Conservation (phyloP, 2,113 vertebrate species). For the Prionailurus bengalensis region DNA sequence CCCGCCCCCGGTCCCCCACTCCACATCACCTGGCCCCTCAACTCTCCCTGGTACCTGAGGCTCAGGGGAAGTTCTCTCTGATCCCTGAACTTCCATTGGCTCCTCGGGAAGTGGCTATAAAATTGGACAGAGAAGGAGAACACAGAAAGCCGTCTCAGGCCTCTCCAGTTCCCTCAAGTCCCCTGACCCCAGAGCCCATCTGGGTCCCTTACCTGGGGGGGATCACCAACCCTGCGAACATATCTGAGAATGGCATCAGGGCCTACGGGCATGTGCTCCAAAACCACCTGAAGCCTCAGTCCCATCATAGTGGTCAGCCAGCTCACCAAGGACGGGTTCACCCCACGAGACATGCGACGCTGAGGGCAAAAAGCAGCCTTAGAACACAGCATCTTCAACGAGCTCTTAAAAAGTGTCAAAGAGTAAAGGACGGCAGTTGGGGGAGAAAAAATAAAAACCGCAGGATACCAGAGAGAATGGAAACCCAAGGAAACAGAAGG, state of each 20-base stretch:
- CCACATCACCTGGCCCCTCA: background rate
- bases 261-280: slow-evolving; percentile 94
- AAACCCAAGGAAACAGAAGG: background rate
- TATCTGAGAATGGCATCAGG: slow-evolving; percentile 93
- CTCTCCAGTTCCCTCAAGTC: background rate
- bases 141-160: background rate
- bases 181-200: background rate
- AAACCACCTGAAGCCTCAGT: slow-evolving; percentile 94
- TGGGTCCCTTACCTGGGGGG: slow-evolving; percentile 77
- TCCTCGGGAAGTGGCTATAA: slow-evolving; percentile 82
- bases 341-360: slow-evolving; percentile 95
- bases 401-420: background rate
- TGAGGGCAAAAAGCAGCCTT: slow-evolving; percentile 74
- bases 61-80: slow-evolving; percentile 79
- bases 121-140: background rate
- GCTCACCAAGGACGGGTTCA: slow-evolving; percentile 94
- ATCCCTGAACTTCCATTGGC: slow-evolving; percentile 85
- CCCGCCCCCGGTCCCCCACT: background rate
- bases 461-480: background rate
- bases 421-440: background rate
- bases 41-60: slow-evolving; percentile 78
- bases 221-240: slow-evolving; percentile 85
- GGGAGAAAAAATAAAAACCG: background rate
- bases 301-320: slow-evolving; percentile 98
- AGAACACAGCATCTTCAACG: background rate